These are phyloP conservation scores for Zalophus californianus DNA, from an alignment of 2,797 vertebrate species.

Conservation along the genomic window DNA sequence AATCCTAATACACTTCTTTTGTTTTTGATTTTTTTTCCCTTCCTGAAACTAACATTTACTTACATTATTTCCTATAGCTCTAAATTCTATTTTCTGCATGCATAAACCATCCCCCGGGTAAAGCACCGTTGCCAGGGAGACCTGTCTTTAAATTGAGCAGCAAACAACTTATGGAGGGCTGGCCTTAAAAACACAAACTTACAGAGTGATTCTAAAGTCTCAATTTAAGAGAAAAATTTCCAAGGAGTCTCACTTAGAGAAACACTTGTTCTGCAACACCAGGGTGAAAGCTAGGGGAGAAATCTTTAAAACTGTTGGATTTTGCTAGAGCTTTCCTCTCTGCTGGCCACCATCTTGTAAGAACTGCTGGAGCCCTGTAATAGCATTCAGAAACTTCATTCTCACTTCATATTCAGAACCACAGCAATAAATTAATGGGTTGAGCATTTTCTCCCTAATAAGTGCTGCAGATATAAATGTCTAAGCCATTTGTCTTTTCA, in stretches of 20 bases:
- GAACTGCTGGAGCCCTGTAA: background rate
- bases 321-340: background rate
- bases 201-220: conserved; percentile 20
- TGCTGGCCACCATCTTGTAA: background rate
- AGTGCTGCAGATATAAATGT: conserved; percentile 67
- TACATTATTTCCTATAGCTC: background rate
- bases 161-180: background rate
- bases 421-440: conserved; percentile 68
- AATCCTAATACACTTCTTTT: background rate
- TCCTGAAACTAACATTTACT: background rate
- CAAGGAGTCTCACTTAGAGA: background rate
- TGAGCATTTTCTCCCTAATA: conserved; percentile 64
- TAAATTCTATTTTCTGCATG: background rate
- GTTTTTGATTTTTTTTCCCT: background rate
- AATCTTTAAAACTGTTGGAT: background rate
- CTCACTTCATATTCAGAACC: conserved; percentile 5
- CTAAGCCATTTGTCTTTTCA: conserved; percentile 58
- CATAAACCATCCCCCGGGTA: background rate
- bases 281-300: background rate
- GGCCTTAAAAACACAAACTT: conserved; percentile 38
- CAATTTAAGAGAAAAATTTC: conserved; percentile 1
- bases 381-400: conserved; percentile 15
- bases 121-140: conserved; percentile 65
- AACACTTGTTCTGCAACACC: background rate
- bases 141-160: conserved; percentile 48